phyloP scores from a whole-genome alignment of 2,888 invertebrate species.

The Lottia gigantea region DNA sequence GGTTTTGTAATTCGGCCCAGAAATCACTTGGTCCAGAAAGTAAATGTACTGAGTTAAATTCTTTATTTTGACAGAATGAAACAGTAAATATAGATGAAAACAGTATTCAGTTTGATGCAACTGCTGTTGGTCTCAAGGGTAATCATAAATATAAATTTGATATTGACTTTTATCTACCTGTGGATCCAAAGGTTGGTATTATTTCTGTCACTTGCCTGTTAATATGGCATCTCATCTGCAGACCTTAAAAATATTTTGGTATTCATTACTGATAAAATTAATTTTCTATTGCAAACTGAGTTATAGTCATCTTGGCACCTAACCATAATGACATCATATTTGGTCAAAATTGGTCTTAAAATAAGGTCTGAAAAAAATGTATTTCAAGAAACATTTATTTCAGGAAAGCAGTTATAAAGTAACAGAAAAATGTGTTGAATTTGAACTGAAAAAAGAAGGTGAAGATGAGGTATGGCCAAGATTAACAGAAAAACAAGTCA shows the following conservation, averaged over 20 bases:
- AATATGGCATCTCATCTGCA: too few relatives aligned
- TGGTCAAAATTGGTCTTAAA: too few relatives aligned
- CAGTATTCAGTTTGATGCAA: constrained; percentile 77
- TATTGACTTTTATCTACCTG: constrained; percentile 77
- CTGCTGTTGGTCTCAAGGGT: constrained; percentile 85
- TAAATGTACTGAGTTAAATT: not conserved
- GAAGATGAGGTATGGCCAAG: constrained; percentile 84
- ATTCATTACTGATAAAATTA: not conserved
- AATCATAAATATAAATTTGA: constrained; percentile 80
- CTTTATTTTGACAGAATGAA: constrained; percentile 72
- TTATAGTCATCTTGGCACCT: too few relatives aligned
- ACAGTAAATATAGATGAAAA: constrained; percentile 77
- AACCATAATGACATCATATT: not conserved
- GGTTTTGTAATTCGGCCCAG: too few relatives aligned
- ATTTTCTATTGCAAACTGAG: constrained; percentile 7
- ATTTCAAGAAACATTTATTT: too few relatives aligned
- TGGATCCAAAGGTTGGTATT: constrained; percentile 72
- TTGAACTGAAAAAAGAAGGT: constrained; percentile 78
- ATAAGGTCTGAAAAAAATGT: too few relatives aligned
- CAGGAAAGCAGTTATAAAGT: constrained; percentile 68
- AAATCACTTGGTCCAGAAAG: too few relatives aligned
- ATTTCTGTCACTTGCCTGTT: too few relatives aligned
- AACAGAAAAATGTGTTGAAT: constrained; percentile 81
- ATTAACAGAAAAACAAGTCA: constrained; percentile 82
- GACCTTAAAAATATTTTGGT: too few relatives aligned